Evolutionary conservation across 2,797 vertebrate species (phyloP).

Genomic region (Lepus oiostolus): DNA sequence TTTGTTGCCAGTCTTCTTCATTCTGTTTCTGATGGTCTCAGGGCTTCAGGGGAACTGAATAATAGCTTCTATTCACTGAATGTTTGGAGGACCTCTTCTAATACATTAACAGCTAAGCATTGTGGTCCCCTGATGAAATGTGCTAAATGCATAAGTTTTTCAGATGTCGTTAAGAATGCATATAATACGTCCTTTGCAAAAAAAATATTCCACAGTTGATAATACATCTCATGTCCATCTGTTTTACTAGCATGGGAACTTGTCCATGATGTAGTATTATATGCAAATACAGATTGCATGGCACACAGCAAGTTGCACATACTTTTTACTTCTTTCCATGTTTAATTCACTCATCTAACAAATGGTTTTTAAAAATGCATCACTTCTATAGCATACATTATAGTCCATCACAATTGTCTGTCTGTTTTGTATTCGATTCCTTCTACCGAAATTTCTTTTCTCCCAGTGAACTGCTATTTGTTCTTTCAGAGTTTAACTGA

Average conservation of each 20-base stretch:
- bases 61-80: slow-evolving; percentile 13
- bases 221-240: neutral
- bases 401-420: neutral
- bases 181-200: neutral
- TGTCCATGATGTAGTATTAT: neutral
- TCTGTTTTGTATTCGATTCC: neutral
- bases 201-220: neutral
- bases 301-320: neutral
- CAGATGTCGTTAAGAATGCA: neutral
- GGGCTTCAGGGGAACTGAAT: neutral
- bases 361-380: neutral
- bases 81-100: slow-evolving; percentile 20
- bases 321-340: neutral
- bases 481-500: slow-evolving; percentile 47
- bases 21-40: slow-evolving; percentile 47
- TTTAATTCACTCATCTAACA: neutral
- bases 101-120: slow-evolving; percentile 19
- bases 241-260: neutral
- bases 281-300: neutral
- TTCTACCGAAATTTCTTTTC: slow-evolving; percentile 16
- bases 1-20: neutral
- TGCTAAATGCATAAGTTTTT: slow-evolving; percentile 51
- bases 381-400: neutral
- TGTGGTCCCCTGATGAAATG: slow-evolving; percentile 26
- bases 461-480: neutral